phyloP scores from a whole-genome alignment of 1,140 invertebrate genomes.

The Platyura marginata region DNA sequence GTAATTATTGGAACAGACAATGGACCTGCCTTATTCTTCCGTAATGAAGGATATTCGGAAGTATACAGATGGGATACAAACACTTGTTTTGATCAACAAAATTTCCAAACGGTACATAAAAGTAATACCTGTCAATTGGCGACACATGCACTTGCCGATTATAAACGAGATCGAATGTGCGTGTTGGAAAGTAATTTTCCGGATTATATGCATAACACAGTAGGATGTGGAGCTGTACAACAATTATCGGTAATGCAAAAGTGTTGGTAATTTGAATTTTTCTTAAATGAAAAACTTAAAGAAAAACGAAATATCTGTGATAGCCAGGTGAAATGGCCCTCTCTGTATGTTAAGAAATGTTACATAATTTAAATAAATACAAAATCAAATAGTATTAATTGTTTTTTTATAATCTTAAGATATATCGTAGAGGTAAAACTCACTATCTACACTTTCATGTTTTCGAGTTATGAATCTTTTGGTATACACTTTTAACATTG shows the following conservation, averaged over 20 bases:
- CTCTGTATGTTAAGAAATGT: too few relatives aligned
- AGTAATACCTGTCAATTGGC: slow-evolving; percentile 30
- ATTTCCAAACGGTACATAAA: slow-evolving; percentile 30
- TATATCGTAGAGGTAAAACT: too few relatives aligned
- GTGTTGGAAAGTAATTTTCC: slow-evolving; percentile 41
- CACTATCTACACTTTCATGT: too few relatives aligned
- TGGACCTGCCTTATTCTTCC: slow-evolving; percentile 36
- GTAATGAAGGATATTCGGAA: slow-evolving; percentile 32
- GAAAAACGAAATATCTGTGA: too few relatives aligned
- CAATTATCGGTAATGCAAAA: slow-evolving; percentile 29
- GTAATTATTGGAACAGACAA: slow-evolving; percentile 40
- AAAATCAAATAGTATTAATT: too few relatives aligned
- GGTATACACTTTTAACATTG: too few relatives aligned
- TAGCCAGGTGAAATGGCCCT: too few relatives aligned
- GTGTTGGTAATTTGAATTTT: too few relatives aligned
- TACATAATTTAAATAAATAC: too few relatives aligned
- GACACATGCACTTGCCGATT: slow-evolving; percentile 35
- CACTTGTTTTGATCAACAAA: slow-evolving; percentile 28
- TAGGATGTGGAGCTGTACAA: slow-evolving; percentile 36
- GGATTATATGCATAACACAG: slow-evolving; percentile 36
- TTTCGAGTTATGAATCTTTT: too few relatives aligned
- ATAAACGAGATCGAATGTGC: slow-evolving; percentile 31
- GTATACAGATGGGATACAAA: slow-evolving; percentile 41
- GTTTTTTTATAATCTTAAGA: too few relatives aligned
- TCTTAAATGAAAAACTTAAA: too few relatives aligned